Base-by-base conservation (phyloP, 2,888 invertebrate species). In the Sesamia inferens region DNA sequence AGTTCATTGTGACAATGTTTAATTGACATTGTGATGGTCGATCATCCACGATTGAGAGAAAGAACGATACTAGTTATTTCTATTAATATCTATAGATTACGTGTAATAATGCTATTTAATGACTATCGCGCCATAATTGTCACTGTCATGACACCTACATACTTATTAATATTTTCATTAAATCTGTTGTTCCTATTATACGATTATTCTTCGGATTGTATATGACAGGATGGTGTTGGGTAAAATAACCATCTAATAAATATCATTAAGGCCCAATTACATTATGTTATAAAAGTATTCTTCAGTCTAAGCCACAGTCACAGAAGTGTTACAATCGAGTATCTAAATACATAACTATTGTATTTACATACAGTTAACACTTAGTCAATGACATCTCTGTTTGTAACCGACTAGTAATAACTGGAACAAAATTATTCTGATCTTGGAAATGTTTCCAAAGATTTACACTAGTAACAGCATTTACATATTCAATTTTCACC, bases 101-200 rank as follows among this genome's bases (percentile, higher is more conserved):
- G 70, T 75, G 61, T 51, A 71, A 22, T 55, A 55, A 62, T 57
- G 76, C 44, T 72, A 73, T 73, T 84, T 51, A 76, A 68, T 76
- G 71, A 76, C 63, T 64, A 81, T 73, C 42, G 63, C 47, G 64
- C 61, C 54, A 72, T 68, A 68, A 69, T 61, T 66, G 22, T 73
- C 64, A 42, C 57, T 71, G 61, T 57, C 59, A 57, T 59, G 59
- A 65, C 76, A 58, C 6, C 44, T 74, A 57, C 42, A n/a, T 44
- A n/a, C 13, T 11, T 72, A 68, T 54, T 72, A 19, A 59, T 65
- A 55, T 48, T 47, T 57, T 67, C 8, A 68, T 54, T 62, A 69
- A 11, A 64, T 51, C 63, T 44, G 13, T 61, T 66, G 39, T 79
- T 19, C 44, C 48, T 58, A 11, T 55, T 78, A 54, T 11, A 10